phyloP scores from a whole-genome alignment of 2,797 vertebrate species.

The Catamblyrhynchus diadema region DNA sequence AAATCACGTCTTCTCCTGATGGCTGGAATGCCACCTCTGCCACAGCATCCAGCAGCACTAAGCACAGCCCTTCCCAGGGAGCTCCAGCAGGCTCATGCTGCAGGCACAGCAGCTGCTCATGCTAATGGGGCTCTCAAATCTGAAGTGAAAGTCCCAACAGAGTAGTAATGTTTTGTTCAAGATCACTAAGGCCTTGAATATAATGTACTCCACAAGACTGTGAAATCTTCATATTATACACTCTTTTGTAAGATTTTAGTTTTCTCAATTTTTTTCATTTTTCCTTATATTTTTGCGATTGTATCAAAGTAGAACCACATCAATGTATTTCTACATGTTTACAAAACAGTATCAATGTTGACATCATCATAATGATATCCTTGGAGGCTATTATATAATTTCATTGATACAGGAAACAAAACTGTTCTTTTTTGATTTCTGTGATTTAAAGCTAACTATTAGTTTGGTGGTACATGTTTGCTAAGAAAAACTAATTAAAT shows the following conservation, averaged over 20 bases:
- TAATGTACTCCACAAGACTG: background rate
- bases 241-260: background rate
- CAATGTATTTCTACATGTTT: background rate
- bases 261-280: background rate
- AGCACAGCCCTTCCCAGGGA: background rate
- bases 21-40: background rate
- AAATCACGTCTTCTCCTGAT: background rate
- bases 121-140: background rate
- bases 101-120: background rate
- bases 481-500: background rate
- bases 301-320: background rate
- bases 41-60: rapidly evolving
- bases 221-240: background rate
- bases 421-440: background rate
- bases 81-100: background rate
- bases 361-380: background rate
- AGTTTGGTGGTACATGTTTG: background rate
- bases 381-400: background rate
- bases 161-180: background rate
- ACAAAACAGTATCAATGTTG: background rate
- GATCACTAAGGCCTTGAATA: background rate
- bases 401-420: background rate
- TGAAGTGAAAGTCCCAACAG: background rate
- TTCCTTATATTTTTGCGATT: rapidly evolving
- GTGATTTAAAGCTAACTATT: background rate